Evolutionary conservation across 2,113 vertebrate genomes (phyloP), one percentile per base, ranked within the genome.

Genomic region (Zosterops japonicus): DNA sequence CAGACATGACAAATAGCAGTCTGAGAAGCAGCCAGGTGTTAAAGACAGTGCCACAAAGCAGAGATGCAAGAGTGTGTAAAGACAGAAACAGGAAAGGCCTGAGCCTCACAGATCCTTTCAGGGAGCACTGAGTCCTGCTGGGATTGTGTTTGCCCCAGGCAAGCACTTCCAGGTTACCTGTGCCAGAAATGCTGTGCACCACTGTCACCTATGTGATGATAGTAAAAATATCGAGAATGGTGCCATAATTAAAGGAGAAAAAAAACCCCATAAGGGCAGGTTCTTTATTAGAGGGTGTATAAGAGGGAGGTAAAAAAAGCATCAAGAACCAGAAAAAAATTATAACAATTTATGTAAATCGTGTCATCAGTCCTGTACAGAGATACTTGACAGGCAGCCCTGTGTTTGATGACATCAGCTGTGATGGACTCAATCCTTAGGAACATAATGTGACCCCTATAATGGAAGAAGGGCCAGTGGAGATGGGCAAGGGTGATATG

Each of bases 361-460:
- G n/a, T 46, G 23, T 44, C 4, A n/a, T 11, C 6, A 1, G 12
- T 72, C 44, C 9, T 81, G 19, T 50, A 28, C 23, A 49, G 22
- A 31, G 2, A 21, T 64, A 31, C 8, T 69, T 55, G 14, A n/a
- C 17, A 21, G 44, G 19, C 15, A 76, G 20, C 9, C 31, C 25
- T n/a, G 35, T 50, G n/a, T 39, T 67, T 63, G 36, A 41, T 33
- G 7, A 5, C 25, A 19, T 31, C 53, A 20, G 16, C 44, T 65
- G 21, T 28, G 75, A 67, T 11, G 39, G 20, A 67, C 36, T 57
- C 44, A 80, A 55, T 3, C 12, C 19, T 25, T 23, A 27, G 14
- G 25, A 28, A 12, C 3, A 1, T 15, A 55, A 59, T 4, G 4
- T 21, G 14, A 41, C 2, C 3, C 8, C 8, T 46, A 3, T 24